Percentiles rank a stretch among this genome's conserved stretches.
phyloP scores from a whole-genome alignment of 1,140 invertebrate genomes.

The Steinernema khuongi region DNA sequence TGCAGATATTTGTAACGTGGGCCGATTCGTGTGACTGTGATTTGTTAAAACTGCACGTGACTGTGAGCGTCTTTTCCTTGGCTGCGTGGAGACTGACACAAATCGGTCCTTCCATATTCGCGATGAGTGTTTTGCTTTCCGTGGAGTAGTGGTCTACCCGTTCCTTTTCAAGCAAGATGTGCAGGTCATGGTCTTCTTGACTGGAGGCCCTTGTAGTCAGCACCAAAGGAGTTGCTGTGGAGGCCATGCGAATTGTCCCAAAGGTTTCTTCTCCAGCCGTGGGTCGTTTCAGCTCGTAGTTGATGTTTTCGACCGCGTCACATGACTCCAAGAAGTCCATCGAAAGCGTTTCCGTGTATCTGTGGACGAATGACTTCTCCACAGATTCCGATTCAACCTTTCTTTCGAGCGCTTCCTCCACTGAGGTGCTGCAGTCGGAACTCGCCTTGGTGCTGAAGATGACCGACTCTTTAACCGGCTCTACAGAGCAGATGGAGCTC shows the following conservation, averaged over 20 bases:
- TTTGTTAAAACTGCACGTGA: conserved; percentile 4
- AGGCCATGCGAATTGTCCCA: background rate
- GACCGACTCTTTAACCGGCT: background rate
- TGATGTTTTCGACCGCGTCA: background rate
- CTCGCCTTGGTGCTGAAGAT: background rate
- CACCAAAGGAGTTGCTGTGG: background rate
- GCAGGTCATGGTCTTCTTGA: background rate
- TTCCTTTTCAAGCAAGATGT: background rate
- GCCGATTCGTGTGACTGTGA: background rate
- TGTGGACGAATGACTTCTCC: background rate
- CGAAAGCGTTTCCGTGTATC: background rate
- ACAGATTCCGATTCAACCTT: conserved; percentile 27
- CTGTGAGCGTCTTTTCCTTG: background rate
- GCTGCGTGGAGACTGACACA: background rate
- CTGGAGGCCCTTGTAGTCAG: background rate
- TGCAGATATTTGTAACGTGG: background rate
- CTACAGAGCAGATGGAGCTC: background rate
- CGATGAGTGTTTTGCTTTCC: background rate
- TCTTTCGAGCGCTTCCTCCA: background rate
- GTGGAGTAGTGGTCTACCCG: background rate
- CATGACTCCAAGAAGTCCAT: background rate
- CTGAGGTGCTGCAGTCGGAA: background rate
- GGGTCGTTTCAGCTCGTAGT: background rate
- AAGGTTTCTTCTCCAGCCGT: background rate
- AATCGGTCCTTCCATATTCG: background rate